These are phyloP conservation scores for Saccopteryx leptura DNA, from an alignment of 2,113 vertebrate genomes.

Conservation along the genomic window DNA sequence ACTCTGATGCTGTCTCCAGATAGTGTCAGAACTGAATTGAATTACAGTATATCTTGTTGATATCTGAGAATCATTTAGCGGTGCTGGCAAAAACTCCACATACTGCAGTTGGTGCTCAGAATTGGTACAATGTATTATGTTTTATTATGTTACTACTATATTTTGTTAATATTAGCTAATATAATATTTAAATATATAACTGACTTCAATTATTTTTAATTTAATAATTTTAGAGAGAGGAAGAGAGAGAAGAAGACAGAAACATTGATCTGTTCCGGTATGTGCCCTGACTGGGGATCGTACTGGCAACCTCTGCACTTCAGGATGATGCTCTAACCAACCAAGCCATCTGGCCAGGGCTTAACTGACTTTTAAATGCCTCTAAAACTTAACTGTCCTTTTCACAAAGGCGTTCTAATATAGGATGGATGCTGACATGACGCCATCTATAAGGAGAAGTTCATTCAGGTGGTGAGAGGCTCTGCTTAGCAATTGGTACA, in stretches of 20 bases:
- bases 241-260: too few relatives aligned
- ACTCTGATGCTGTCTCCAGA: neutral
- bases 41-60: neutral
- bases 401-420: neutral
- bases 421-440: neutral
- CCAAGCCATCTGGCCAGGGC: too few relatives aligned
- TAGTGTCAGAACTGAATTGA: neutral
- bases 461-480: rapidly evolving
- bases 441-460: neutral
- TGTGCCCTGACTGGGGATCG: too few relatives aligned
- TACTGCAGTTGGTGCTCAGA: neutral
- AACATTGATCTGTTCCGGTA: too few relatives aligned
- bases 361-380: neutral
- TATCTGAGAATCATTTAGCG: neutral
- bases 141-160: neutral
- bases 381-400: neutral
- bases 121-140: neutral
- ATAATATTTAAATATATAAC: neutral
- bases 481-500: rapidly evolving
- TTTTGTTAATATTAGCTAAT: neutral
- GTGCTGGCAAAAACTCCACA: neutral
- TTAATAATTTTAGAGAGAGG: too few relatives aligned
- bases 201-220: neutral
- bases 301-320: too few relatives aligned
- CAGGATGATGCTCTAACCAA: too few relatives aligned